These are phyloP conservation scores for Emmelina monodactyla DNA, from an alignment of 2,888 invertebrate genomes.

Conservation along the genomic window DNA sequence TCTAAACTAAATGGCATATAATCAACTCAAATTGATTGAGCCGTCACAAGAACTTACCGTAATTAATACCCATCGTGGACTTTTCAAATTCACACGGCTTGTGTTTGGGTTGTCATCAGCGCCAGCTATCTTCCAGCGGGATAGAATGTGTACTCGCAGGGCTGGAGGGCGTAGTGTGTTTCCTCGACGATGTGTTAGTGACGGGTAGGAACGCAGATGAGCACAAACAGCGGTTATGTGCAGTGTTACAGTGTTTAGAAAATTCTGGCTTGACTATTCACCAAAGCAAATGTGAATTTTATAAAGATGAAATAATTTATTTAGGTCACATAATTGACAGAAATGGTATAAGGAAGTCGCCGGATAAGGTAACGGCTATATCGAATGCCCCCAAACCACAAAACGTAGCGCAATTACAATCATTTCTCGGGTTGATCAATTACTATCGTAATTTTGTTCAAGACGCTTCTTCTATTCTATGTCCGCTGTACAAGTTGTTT, in stretches of 20 bases:
- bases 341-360: neutral
- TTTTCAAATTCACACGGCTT: slow-evolving; percentile 3
- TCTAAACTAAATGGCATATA: slow-evolving; percentile 2
- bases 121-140: slow-evolving; percentile 4
- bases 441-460: neutral
- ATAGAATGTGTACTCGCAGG: neutral
- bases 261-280: neutral
- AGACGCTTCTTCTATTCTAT: neutral
- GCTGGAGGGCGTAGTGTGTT: neutral
- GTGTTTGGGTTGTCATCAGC: slow-evolving; percentile 3
- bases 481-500: neutral
- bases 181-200: neutral
- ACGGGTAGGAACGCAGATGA: neutral
- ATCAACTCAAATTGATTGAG: neutral
- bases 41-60: neutral
- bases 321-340: neutral
- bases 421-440: neutral
- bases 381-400: neutral
- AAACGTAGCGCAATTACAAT: neutral
- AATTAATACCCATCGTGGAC: neutral
- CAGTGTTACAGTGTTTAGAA: neutral
- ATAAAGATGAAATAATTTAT: neutral
- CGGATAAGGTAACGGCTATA: neutral
- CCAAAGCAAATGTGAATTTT: neutral
- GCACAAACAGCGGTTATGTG: neutral